Base-by-base conservation (phyloP, 2,797 vertebrate genomes). In the Sebastes oblongus region DNA sequence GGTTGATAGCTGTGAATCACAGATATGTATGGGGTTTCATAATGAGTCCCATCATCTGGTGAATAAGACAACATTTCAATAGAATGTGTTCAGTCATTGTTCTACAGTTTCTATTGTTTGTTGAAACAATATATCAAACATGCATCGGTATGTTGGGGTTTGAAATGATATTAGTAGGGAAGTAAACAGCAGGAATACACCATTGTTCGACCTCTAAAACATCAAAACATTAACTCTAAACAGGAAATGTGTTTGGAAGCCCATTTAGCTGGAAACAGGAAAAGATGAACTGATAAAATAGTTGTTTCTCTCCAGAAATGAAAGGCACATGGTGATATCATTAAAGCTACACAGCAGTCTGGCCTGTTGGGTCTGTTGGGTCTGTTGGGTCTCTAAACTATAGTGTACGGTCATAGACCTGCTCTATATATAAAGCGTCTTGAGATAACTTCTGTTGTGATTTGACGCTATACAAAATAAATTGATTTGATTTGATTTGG, bases 221-320 rank as follows among this genome's bases (percentile, higher is more conserved):
- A 82, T 84, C 76, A 77, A 85, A 84, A 87, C 85, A 76, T 79
- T 70, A n/a, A 52, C 66, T 86, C 87, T 72, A 87, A 91, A 92
- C 88, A 91, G 86, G 90, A 93, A 94, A 80, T 83, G 76, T 82
- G 78, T 74, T 86, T 84, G 65, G 46, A 78, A 85, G 76, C 78
- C 76, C 66, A 79, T 88, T 91, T 78, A 81, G 67, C 55, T 70
- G 7, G 14, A 42, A 78, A 81, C 70, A 75, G 78, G 80, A 86
- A 83, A 83, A 79, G 69, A 86, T 52, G 12, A 24, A 52, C 39
- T 30, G 83, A 88, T 91, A 80, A 87, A 78, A 80, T 55, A 61
- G 30, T 56, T 36, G 42, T 78, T 84, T 85, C 18, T 65, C 60
- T 75, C 18, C 54, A 82, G 74, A 82, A 81, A 72, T 74, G 12